phyloP scores from a whole-genome alignment of 2,797 vertebrate genomes.

The Gymnodraco acuticeps region DNA sequence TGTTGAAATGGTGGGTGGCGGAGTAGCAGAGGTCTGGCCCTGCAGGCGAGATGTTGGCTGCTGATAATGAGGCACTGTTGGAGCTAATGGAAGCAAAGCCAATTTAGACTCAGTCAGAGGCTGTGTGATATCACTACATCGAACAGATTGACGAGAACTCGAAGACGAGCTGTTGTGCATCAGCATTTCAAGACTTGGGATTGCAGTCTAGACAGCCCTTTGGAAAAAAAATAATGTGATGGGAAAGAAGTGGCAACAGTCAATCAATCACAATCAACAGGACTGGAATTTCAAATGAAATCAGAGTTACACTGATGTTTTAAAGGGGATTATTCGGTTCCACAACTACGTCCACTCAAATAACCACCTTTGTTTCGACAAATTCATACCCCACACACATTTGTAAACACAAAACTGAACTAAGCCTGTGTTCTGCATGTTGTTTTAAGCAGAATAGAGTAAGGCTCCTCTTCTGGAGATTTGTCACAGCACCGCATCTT shows the following conservation, averaged over 20 bases:
- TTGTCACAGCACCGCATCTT: slow-evolving; percentile 72
- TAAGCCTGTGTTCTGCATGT: slow-evolving; percentile 23
- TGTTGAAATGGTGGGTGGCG: slow-evolving; percentile 42
- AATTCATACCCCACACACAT: slow-evolving; percentile 17
- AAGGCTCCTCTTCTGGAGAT: slow-evolving; percentile 56
- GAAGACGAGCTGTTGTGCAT: slow-evolving; percentile 56
- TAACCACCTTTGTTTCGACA: slow-evolving; percentile 18
- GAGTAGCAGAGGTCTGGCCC: slow-evolving; percentile 58
- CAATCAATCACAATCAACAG: neutral
- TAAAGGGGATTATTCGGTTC: neutral
- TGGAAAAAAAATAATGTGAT: neutral
- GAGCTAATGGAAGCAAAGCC: slow-evolving; percentile 71
- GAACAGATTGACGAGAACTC: slow-evolving; percentile 56
- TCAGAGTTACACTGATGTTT: slow-evolving; percentile 4
- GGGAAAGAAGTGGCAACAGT: slow-evolving; percentile 9
- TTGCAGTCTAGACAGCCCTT: slow-evolving; percentile 41
- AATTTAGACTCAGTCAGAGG: slow-evolving; percentile 71
- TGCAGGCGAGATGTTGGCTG: slow-evolving; percentile 66
- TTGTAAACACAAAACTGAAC: slow-evolving; percentile 21
- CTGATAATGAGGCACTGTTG: slow-evolving; percentile 69
- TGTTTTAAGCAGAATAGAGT: slow-evolving; percentile 31
- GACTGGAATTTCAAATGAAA: slow-evolving; percentile 46
- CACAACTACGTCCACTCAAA: neutral
- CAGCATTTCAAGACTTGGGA: slow-evolving; percentile 47
- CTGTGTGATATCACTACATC: slow-evolving; percentile 49